Conservation (phyloP, 2,888 invertebrate species). For the Trilocha varians region DNA sequence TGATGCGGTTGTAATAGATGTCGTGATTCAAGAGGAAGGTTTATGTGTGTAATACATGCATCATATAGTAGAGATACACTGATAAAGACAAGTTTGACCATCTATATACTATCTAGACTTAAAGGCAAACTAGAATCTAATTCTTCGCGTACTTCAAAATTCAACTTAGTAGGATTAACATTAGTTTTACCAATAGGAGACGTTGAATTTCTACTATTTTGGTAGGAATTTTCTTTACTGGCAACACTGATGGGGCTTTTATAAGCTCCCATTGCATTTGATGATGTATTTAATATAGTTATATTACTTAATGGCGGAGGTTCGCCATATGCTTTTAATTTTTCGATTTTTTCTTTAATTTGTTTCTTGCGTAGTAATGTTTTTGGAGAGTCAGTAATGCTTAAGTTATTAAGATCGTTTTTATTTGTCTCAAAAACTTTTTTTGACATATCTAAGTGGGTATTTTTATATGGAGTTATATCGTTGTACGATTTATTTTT, state of each 20-base stretch:
- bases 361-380: slow-evolving; percentile 36
- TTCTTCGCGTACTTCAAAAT: slow-evolving; percentile 32
- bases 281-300: slow-evolving; percentile 46
- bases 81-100: neutral
- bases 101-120: slow-evolving; percentile 40
- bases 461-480: slow-evolving; percentile 47
- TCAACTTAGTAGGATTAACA: slow-evolving; percentile 36
- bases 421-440: slow-evolving; percentile 39
- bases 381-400: slow-evolving; percentile 44
- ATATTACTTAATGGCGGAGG: slow-evolving; percentile 71
- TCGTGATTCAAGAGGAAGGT: too few species aligned
- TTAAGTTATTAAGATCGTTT: slow-evolving; percentile 31
- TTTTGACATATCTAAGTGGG: slow-evolving; percentile 36
- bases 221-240: slow-evolving; percentile 18
- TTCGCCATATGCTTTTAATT: slow-evolving; percentile 67
- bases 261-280: slow-evolving; percentile 43
- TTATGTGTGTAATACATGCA: too few species aligned
- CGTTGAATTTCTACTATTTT: slow-evolving; percentile 15
- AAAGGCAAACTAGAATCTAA: slow-evolving; percentile 60
- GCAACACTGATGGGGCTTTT: slow-evolving; percentile 45
- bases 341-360: slow-evolving; percentile 57
- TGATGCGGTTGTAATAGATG: too few species aligned
- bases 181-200: slow-evolving; percentile 41
- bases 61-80: too few species aligned
- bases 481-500: slow-evolving; percentile 16